phyloP scores from a whole-genome alignment of 2,113 vertebrate species.

The Eudorcas thomsonii region DNA sequence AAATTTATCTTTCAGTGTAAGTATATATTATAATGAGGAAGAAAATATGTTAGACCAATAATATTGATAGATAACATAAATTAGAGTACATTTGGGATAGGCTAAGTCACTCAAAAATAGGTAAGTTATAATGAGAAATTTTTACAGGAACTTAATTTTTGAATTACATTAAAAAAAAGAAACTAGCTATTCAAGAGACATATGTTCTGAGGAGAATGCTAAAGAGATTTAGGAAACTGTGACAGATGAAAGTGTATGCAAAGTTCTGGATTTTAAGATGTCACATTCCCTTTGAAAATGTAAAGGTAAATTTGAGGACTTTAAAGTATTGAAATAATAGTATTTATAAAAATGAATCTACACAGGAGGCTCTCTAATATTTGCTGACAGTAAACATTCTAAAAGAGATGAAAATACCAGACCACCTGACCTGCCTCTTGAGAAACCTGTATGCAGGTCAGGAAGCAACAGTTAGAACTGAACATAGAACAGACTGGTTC shows the following conservation, averaged over 20 bases:
- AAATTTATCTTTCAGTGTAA: neutral
- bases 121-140: neutral
- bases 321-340: neutral
- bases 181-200: neutral
- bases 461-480: neutral
- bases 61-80: neutral
- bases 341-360: neutral
- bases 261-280: neutral
- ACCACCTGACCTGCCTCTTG: neutral
- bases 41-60: neutral
- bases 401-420: neutral
- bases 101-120: neutral
- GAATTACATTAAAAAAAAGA: neutral
- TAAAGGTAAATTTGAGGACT: neutral
- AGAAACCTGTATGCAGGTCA: neutral
- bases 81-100: neutral
- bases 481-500: neutral
- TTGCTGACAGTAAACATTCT: neutral
- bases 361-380: neutral
- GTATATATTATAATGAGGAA: neutral
- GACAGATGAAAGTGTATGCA: neutral
- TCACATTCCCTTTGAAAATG: neutral
- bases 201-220: neutral
- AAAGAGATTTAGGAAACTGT: neutral
- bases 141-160: neutral